Base-by-base conservation (phyloP, 2,113 vertebrate species). In the Pitta sordida region DNA sequence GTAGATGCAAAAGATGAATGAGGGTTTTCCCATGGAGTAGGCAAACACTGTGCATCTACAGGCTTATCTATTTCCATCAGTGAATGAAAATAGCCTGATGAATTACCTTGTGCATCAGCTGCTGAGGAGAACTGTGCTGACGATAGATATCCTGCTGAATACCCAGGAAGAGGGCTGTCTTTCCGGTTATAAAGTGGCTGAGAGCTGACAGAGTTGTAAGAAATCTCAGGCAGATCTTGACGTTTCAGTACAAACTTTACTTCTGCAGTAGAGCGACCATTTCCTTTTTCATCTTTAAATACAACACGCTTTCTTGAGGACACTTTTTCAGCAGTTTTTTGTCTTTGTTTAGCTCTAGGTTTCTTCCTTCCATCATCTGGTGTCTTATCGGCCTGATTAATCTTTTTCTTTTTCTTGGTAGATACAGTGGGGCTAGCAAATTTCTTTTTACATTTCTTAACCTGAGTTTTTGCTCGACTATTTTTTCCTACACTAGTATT, bases 391-490 rank as follows among this genome's bases (percentile, higher is more conserved):
- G 93, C 73, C 68, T 97, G 97, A 94, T 91, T 99, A 37, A 92
- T 67, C 94, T 96, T 98, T 83, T 96, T 98, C 94, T 97, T 98
- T 97, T 98, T 99, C 92, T 98, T 98, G 60, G 92, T 94, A 83
- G 96, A 92, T 43, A 94, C 82, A 86, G 97, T 48, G 37, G 97
- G 83, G 48, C 92, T 96, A 69, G 82, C 65, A 84, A 97, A 93
- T 90, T 97, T 97, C 95, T 97, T 98, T 94, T 97, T 99, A 79
- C 97, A 95, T 97, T 98, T 99, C 88, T 97, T 96, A 81, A 97
- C 94, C 88, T 98, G 98, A 75, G 91, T 84, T 97, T 97, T 98
- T 36, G 95, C 95, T 69, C 96, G 97, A 95, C 94, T 96, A 64
- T 77, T 97, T 97, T 96, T 97, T 86, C 96, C 95, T 88, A 95